These are phyloP conservation scores for Tridacna crocea DNA, from an alignment of 2,888 invertebrate species.

Conservation along the genomic window DNA sequence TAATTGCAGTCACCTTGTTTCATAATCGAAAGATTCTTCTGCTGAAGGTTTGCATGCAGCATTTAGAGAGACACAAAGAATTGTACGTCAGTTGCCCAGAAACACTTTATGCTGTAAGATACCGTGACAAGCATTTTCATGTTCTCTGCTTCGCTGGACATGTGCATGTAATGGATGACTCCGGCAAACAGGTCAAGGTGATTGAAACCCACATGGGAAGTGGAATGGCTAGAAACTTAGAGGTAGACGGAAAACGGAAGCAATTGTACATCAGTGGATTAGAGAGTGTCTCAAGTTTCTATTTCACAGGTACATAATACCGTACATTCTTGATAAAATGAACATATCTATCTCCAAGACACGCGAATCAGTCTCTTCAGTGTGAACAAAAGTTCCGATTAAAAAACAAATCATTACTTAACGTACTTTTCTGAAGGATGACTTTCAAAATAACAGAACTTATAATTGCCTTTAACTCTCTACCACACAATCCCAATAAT, in stretches of 20 bases:
- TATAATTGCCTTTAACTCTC: too few relatives aligned
- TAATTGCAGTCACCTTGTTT: constrained; percentile 48
- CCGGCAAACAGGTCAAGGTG: constrained; percentile 30
- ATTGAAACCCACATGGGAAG: constrained; percentile 28
- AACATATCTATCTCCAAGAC: too few relatives aligned
- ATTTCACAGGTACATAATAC: constrained; percentile 31
- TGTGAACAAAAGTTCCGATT: too few relatives aligned
- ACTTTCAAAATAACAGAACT: too few relatives aligned
- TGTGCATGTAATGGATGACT: constrained; percentile 43
- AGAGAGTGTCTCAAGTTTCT: constrained; percentile 42
- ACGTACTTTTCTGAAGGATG: too few relatives aligned
- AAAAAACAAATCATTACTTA: too few relatives aligned
- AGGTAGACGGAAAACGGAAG: constrained; percentile 31
- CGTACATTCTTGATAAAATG: too few relatives aligned
- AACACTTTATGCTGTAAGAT: constrained; percentile 42
- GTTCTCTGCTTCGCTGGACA: constrained; percentile 52
- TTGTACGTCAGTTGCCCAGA: constrained; percentile 40
- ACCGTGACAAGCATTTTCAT: constrained; percentile 24
- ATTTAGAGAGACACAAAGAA: constrained; percentile 43
- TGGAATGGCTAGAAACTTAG: constrained; percentile 43
- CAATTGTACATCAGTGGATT: constrained; percentile 41
- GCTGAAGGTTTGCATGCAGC: constrained; percentile 48
- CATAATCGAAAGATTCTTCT: constrained; percentile 53
- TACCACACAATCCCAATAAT: too few relatives aligned
- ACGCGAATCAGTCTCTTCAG: too few relatives aligned